phyloP scores from a whole-genome alignment of 2,113 vertebrate genomes.

The Cepphus grylle region DNA sequence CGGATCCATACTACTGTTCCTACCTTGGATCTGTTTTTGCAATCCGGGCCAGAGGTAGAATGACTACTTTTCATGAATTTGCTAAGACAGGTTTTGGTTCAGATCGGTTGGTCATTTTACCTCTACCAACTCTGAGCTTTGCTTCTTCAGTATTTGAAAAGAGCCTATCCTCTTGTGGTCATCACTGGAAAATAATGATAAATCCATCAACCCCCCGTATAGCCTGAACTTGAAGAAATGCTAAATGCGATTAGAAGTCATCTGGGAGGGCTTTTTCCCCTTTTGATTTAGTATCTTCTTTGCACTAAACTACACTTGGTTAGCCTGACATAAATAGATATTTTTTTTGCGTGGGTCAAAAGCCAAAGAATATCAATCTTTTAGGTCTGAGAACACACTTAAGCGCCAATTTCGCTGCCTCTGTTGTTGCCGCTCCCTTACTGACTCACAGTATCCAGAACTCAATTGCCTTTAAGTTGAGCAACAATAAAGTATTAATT shows the following conservation, averaged over 20 bases:
- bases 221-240: not conserved
- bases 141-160: not conserved
- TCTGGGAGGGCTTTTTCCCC: not conserved
- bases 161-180: fast-evolving
- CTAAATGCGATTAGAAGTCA: not conserved
- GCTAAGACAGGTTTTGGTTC: not conserved
- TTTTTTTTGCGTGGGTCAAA: not conserved
- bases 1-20: not conserved
- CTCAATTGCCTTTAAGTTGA: not conserved
- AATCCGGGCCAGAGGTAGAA: not conserved
- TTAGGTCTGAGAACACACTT: not conserved
- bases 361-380: not conserved
- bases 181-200: not conserved
- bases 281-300: not conserved
- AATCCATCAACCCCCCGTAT: not conserved
- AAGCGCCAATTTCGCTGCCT: not conserved
- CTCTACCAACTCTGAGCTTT: not conserved
- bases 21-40: not conserved
- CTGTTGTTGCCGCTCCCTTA: not conserved
- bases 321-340: not conserved
- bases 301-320: not conserved
- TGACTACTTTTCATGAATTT: not conserved
- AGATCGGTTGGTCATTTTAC: not conserved
- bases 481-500: not conserved
- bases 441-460: not conserved